A percentile compares a stretch with the other conserved stretches of the same genome.
These are phyloP conservation scores for Euphydryas editha DNA, from an alignment of 2,888 invertebrate species.

Conservation along the genomic window DNA sequence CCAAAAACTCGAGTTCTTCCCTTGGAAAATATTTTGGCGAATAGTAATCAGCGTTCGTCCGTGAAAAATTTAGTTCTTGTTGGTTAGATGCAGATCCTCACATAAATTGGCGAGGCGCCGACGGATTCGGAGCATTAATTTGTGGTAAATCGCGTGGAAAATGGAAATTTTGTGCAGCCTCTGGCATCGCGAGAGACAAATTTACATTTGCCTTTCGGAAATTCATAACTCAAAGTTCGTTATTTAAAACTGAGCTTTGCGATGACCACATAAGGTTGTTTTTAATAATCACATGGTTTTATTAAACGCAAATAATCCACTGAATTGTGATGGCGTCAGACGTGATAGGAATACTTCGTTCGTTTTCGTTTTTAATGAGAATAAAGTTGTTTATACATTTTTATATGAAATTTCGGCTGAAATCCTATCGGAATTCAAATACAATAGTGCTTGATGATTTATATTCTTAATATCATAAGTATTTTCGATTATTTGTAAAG, in stretches of 20 bases:
- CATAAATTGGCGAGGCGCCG: slow-evolving; percentile 76
- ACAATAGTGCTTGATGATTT: neutral
- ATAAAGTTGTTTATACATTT: slow-evolving; percentile 35
- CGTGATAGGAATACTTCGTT: slow-evolving; percentile 68
- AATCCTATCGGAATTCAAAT: slow-evolving; percentile 8
- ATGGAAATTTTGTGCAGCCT: slow-evolving; percentile 82
- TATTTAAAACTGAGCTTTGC: slow-evolving; percentile 47
- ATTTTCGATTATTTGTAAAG: neutral
- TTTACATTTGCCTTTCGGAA: slow-evolving; percentile 48
- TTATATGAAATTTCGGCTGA: slow-evolving; percentile 15
- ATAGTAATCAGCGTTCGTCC: slow-evolving; percentile 57
- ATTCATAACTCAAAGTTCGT: slow-evolving; percentile 23
- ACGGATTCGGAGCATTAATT: slow-evolving; percentile 80
- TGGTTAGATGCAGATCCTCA: slow-evolving; percentile 74
- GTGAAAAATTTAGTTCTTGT: slow-evolving; percentile 58
- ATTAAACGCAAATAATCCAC: slow-evolving; percentile 35
- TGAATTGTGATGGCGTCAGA: slow-evolving; percentile 51
- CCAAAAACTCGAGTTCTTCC: slow-evolving; percentile 3
- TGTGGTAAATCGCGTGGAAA: slow-evolving; percentile 81
- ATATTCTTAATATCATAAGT: neutral
- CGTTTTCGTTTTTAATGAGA: slow-evolving; percentile 58
- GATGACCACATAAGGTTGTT: slow-evolving; percentile 41
- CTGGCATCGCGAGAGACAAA: slow-evolving; percentile 62
- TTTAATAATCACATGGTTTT: slow-evolving; percentile 32
- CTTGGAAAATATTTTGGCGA: slow-evolving; percentile 44